A percentile compares a stretch with the other conserved stretches of the same genome.
Conservation (phyloP, 2,113 vertebrate genomes). For the Spea multiplicata region DNA sequence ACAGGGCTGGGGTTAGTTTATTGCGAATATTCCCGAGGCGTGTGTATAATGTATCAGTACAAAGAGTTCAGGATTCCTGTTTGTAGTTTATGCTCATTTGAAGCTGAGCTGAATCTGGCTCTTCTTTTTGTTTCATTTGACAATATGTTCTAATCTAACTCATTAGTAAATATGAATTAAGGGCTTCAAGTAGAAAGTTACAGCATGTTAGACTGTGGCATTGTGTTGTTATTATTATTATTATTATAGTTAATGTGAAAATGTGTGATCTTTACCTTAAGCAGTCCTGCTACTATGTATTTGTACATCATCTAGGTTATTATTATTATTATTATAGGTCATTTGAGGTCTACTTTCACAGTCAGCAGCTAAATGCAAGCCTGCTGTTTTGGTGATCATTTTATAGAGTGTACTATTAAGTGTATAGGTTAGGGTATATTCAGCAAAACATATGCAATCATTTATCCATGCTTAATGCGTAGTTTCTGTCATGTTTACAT, state of each 20-base stretch:
- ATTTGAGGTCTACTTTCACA: no score
- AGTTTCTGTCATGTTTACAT: no score
- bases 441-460: no score
- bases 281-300: not conserved
- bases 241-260: not conserved
- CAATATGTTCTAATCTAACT: slow-evolving; percentile 6
- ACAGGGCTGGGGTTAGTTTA: no score
- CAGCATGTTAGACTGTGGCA: not conserved
- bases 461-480: no score
- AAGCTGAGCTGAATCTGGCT: slow-evolving; percentile 28
- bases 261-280: not conserved
- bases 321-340: not conserved
- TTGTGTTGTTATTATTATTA: slow-evolving; percentile 10
- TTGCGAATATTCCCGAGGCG: no score
- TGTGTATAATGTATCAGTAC: not conserved
- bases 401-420: no score
- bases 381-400: no score
- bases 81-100: slow-evolving; percentile 29
- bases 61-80: slow-evolving; percentile 16
- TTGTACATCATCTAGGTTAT: not conserved
- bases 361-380: no score
- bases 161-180: slow-evolving; percentile 31
- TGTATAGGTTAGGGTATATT: no score
- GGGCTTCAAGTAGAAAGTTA: not conserved
- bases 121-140: slow-evolving; percentile 26